phyloP scores from a whole-genome alignment of 2,888 invertebrate species.

The Clitarchus hookeri region DNA sequence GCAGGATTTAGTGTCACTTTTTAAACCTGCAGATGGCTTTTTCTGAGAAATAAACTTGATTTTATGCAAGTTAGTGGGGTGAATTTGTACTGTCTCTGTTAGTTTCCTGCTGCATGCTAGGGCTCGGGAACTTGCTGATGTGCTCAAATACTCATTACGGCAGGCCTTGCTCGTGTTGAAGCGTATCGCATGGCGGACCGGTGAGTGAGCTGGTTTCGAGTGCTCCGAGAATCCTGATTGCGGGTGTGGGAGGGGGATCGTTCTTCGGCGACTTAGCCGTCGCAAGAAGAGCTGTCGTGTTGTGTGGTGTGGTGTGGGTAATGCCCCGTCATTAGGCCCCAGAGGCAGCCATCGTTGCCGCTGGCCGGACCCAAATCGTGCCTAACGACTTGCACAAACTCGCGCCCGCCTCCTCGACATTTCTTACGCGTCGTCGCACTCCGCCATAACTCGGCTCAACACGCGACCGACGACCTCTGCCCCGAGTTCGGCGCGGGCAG shows the following conservation, averaged over 20 bases:
- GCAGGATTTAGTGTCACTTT: too few relatives aligned
- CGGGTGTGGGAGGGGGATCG: not conserved
- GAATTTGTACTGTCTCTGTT: too few relatives aligned
- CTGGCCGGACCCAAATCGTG: not conserved
- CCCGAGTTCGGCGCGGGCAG: not conserved
- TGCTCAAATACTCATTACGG: too few relatives aligned
- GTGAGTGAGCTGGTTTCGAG: not conserved
- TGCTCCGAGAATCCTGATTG: too few relatives aligned
- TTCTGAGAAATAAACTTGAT: too few relatives aligned
- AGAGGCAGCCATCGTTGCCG: not conserved
- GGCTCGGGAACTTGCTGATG: too few relatives aligned
- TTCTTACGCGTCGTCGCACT: not conserved
- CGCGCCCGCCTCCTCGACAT: not conserved
- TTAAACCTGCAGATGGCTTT: too few relatives aligned
- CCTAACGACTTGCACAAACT: conserved; percentile 8
- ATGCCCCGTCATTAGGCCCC: conserved; percentile 2
- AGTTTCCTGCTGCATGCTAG: too few relatives aligned
- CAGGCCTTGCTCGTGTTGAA: too few relatives aligned
- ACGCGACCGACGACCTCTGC: not conserved
- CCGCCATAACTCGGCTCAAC: not conserved
- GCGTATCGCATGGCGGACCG: not conserved
- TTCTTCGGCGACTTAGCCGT: not conserved
- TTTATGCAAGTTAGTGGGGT: too few relatives aligned
- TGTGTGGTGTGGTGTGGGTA: not conserved
- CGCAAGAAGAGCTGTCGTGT: not conserved